These are phyloP conservation scores for Pemphigus obesinymphae DNA, from an alignment of 1,140 invertebrate genomes.

Conservation along the genomic window DNA sequence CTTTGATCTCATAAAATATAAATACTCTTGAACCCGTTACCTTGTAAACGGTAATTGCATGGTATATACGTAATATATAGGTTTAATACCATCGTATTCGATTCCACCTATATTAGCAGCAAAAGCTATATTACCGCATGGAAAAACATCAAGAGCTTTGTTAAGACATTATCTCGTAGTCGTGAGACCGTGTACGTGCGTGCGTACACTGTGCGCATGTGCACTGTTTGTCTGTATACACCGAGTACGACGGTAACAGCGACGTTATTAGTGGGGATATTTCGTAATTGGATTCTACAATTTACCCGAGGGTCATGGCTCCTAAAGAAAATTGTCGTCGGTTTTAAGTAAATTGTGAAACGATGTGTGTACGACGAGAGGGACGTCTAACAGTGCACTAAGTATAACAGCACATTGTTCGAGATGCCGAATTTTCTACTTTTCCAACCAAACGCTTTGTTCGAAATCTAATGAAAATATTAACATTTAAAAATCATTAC, in stretches of 20 bases:
- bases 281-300: constrained; percentile 6
- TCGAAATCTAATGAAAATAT: no score
- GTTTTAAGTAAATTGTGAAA: neutral
- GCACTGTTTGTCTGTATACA: no score
- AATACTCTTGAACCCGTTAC: neutral
- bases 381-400: neutral
- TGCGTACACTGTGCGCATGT: neutral
- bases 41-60: neutral
- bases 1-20: neutral
- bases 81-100: neutral
- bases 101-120: no score
- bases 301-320: no score
- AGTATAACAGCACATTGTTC: neutral
- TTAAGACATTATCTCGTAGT: neutral
- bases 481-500: no score
- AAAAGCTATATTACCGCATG: neutral
- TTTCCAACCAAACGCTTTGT: no score
- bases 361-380: neutral
- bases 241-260: neutral
- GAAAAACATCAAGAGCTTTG: neutral
- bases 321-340: neutral
- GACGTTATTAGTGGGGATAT: neutral
- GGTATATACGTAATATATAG: no score
- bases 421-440: no score
- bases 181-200: neutral